Evolutionary conservation across 2,797 vertebrate genomes (phyloP).

Genomic region (Tarsius wallacei): DNA sequence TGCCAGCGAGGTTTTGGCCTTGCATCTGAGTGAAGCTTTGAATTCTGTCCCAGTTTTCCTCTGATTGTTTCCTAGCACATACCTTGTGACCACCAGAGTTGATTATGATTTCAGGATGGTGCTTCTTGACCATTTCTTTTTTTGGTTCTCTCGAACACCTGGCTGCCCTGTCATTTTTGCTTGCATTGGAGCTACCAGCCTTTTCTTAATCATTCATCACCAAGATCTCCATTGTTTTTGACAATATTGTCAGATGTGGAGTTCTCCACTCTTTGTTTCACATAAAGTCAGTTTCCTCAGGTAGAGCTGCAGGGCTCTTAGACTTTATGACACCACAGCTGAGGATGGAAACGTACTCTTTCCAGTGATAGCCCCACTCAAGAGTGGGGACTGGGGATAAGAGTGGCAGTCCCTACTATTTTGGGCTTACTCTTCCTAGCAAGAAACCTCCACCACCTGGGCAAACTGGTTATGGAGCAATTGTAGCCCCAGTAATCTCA

Average conservation of each 20-base stretch:
- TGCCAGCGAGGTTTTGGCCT: not conserved
- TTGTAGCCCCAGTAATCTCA: not conserved
- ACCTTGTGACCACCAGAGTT: not conserved
- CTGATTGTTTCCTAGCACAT: not conserved
- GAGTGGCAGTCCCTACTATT: not conserved
- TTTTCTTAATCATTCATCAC: not conserved
- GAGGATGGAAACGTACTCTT: not conserved
- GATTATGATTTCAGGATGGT: not conserved
- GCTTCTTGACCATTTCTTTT: not conserved
- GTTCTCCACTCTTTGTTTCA: not conserved
- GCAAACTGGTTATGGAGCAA: too few relatives aligned
- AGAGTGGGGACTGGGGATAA: not conserved
- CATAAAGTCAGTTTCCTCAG: not conserved
- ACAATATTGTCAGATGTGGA: not conserved
- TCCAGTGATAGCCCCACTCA: not conserved
- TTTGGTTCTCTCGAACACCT: not conserved
- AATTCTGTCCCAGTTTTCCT: not conserved
- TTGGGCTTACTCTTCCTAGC: not conserved
- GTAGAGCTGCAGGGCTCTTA: not conserved
- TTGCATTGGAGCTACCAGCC: not conserved
- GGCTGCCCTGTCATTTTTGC: not conserved
- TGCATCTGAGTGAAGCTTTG: not conserved
- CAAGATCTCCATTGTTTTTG: not conserved
- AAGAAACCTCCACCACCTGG: not conserved
- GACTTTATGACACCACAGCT: not conserved